Evolutionary conservation across 2,113 vertebrate genomes (phyloP).

Genomic region (Ammodytes dubius): DNA sequence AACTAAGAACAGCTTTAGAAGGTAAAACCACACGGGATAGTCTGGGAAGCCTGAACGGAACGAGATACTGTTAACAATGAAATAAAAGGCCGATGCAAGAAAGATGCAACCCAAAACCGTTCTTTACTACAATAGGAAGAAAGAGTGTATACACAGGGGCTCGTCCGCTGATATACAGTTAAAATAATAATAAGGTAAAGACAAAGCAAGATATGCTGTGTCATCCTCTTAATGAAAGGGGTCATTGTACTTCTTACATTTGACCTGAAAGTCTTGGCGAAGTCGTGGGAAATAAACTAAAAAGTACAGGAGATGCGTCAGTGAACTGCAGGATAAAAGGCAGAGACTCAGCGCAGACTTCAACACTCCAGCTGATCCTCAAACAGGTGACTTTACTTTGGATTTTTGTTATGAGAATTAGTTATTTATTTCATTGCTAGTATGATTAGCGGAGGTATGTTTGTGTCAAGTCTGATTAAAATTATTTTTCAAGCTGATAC

Average conservation of each 20-base stretch:
- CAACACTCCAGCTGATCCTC: not conserved
- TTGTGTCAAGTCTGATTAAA: too few relatives aligned
- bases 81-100: not conserved
- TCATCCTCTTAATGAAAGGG: not conserved
- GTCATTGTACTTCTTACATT: not conserved
- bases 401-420: too few relatives aligned
- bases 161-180: not conserved
- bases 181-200: not conserved
- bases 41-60: slow-evolving; percentile 2
- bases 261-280: not conserved
- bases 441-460: not conserved
- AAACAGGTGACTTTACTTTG: slow-evolving; percentile 3
- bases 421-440: not conserved
- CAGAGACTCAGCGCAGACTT: not conserved
- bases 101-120: not conserved
- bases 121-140: not conserved
- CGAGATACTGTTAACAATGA: not conserved
- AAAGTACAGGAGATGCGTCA: not conserved
- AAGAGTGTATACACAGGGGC: not conserved
- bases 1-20: not conserved
- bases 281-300: not conserved
- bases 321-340: slow-evolving; percentile 29
- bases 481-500: too few relatives aligned
- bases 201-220: not conserved
- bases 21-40: not conserved